Base-by-base conservation (phyloP, 2,888 invertebrate species). In the Augochlorella aurata region DNA sequence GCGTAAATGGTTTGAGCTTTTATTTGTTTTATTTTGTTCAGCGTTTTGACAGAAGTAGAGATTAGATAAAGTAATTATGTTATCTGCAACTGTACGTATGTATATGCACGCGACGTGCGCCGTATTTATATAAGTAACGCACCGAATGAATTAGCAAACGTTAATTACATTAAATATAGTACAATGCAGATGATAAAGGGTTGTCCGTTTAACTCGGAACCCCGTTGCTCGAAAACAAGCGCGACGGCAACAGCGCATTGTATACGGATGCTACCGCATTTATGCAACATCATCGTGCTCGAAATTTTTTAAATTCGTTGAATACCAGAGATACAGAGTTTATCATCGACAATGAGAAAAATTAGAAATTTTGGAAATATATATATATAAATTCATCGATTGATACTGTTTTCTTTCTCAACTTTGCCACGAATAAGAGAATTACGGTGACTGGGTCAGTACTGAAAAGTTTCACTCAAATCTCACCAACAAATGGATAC, bases 61-160 rank as follows among this genome's bases (percentile, higher is more conserved):
- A 83, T 81, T 85, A 83, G 76, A 81, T 83, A 83, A 74, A 24
- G 38, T 78, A 80, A 79, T 83, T 85, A 79, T 67, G 67, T 76
- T 87, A 79, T 83, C 69, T 79, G n/a, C 10, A 47, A 66, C 61
- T 63, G 10, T 18, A 75, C 63, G 78, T 78, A 75, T 50, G 63
- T 12, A 18, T 14, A 38, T 29, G 29, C 65, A 69, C 73, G 47
- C 29, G 21, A 24, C 50, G 50, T 29, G 66, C 8, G 10, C 74
- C 65, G 38, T 12, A 45, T 69, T 50, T 29, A 38, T 12, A 12
- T 45, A 69, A 29, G 58, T 1, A 80, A 65, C 58, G 12, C 44
- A n/a, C 12, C 29, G 65, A 65, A 65, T 44, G n/a, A 65, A n/a
- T 38, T 44, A 63, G 4, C 8, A 3, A 65, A 65, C n/a, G 5